These are phyloP conservation scores for Nemotelus pantherinus DNA, from an alignment of 2,888 invertebrate genomes.

Conservation along the genomic window DNA sequence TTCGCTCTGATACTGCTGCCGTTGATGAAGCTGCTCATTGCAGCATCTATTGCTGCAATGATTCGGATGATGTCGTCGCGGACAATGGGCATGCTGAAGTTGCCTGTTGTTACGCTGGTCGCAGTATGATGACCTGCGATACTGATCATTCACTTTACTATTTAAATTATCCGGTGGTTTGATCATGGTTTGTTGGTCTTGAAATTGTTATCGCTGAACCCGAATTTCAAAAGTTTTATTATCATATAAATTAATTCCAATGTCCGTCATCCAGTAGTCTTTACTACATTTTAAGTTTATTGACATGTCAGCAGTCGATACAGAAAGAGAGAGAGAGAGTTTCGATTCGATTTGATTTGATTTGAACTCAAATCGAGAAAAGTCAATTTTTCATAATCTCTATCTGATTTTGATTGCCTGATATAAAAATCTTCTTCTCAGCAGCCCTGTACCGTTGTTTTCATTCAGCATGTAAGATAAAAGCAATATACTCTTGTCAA, in stretches of 20 bases:
- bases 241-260: background rate
- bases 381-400: background rate
- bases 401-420: constrained; percentile 10
- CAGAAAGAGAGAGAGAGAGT: too few species aligned
- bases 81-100: too few species aligned
- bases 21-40: background rate
- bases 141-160: constrained; percentile 15
- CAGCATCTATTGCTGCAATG: background rate
- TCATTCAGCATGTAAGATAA: too few species aligned
- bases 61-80: background rate
- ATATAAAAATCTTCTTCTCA: background rate
- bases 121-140: background rate
- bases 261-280: background rate
- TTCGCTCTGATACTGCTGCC: background rate
- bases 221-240: background rate
- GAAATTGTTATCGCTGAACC: constrained; percentile 16
- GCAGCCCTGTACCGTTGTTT: too few species aligned
- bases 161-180: constrained; percentile 33
- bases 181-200: constrained; percentile 3
- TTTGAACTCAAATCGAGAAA: background rate
- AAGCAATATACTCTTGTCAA: too few species aligned
- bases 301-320: too few species aligned
- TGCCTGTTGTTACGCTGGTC: background rate
- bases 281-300: too few species aligned
- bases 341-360: too few species aligned